A percentile compares a stretch with the other conserved stretches of the same genome.
Conservation (phyloP, 2,888 invertebrate genomes). For the Drosophila nr. perissopoda region DNA sequence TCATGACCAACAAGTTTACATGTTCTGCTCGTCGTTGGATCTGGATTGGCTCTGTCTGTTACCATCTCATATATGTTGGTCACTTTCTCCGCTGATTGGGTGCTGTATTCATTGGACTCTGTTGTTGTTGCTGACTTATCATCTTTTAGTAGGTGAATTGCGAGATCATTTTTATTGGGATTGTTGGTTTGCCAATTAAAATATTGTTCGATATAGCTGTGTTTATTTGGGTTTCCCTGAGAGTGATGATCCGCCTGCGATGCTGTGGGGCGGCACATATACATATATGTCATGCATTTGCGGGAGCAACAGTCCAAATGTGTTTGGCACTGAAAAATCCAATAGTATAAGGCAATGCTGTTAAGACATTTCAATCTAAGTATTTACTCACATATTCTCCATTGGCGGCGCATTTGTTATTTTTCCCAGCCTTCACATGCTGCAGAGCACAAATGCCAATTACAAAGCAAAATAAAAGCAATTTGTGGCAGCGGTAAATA, state of each 20-base stretch:
- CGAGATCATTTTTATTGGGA: neutral
- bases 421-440: conserved; percentile 13
- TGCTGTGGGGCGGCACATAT: conserved; percentile 65
- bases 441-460: conserved; percentile 29
- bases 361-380: neutral
- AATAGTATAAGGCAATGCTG: neutral
- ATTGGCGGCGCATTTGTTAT: conserved; percentile 58
- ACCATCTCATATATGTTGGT: neutral
- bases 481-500: conserved; percentile 20
- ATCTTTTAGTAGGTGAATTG: conserved; percentile 13
- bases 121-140: conserved; percentile 6
- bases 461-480: conserved; percentile 30
- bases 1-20: conserved; percentile 40
- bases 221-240: neutral
- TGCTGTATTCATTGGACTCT: neutral
- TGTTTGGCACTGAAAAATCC: conserved; percentile 74
- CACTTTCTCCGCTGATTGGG: conserved; percentile 41
- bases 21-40: neutral
- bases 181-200: neutral
- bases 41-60: neutral
- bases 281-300: conserved; percentile 78
- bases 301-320: conserved; percentile 83
- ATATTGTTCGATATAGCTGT: neutral
- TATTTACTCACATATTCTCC: conserved; percentile 74
- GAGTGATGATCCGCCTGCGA: conserved; percentile 7